Percentiles rank a stretch among this genome's conserved stretches.
These are phyloP conservation scores for Notothenia coriiceps DNA, from an alignment of 2,113 vertebrate genomes.

Conservation along the genomic window DNA sequence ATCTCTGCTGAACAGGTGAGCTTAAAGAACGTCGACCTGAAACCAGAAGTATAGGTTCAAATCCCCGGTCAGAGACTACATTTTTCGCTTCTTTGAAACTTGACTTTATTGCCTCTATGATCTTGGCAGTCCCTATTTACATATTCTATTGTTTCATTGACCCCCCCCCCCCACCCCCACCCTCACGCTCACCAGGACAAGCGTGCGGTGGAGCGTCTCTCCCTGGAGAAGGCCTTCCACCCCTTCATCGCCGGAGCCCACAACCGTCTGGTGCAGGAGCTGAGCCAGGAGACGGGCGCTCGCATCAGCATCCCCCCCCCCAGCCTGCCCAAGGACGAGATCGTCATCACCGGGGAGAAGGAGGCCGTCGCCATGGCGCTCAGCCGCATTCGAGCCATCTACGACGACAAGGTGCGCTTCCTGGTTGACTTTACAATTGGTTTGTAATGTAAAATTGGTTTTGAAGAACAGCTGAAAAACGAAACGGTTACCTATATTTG, in stretches of 20 bases:
- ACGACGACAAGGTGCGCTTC: slow-evolving; percentile 83
- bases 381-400: slow-evolving; percentile 81
- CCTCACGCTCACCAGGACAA: slow-evolving; percentile 76
- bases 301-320: slow-evolving; percentile 84
- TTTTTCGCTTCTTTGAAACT: too few species aligned
- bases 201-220: slow-evolving; percentile 82
- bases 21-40: not conserved
- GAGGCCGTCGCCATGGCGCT: slow-evolving; percentile 81
- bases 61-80: too few species aligned
- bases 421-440: not conserved
- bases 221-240: slow-evolving; percentile 85
- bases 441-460: not conserved
- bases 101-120: too few species aligned
- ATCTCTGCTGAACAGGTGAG: slow-evolving; percentile 86
- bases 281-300: slow-evolving; percentile 84
- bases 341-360: slow-evolving; percentile 86
- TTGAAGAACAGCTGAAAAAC: too few species aligned
- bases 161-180: not conserved
- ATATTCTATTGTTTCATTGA: not conserved
- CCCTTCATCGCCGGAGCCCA: slow-evolving; percentile 83
- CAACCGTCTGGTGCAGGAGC: slow-evolving; percentile 84
- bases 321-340: slow-evolving; percentile 85
- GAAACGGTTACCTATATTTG: too few species aligned
- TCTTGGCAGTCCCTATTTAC: not conserved
- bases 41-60: not conserved